phyloP scores from a whole-genome alignment of 2,113 vertebrate species.

The Buteo buteo region DNA sequence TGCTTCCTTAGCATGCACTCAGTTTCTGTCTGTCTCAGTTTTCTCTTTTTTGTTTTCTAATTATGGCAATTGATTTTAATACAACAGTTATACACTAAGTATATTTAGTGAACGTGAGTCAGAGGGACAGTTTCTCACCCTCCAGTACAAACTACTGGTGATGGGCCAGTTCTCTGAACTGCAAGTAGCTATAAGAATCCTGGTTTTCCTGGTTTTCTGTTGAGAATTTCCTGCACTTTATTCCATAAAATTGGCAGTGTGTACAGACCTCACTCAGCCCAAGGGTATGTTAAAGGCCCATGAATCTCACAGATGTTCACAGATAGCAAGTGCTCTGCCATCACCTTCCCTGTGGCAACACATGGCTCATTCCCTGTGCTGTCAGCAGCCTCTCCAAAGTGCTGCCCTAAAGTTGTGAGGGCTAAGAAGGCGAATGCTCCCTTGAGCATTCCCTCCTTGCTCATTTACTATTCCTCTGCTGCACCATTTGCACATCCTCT shows the following conservation, averaged over 20 bases:
- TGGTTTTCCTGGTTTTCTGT: neutral
- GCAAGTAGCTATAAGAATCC: neutral
- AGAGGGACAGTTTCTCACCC: neutral
- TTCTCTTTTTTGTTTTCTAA: neutral
- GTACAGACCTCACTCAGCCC: neutral
- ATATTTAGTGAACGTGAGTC: neutral
- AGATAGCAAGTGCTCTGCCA: neutral
- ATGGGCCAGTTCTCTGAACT: neutral
- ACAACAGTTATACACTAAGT: neutral
- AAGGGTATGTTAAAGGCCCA: neutral
- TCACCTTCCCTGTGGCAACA: neutral
- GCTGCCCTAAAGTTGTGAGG: neutral
- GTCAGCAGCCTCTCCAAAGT: slow-evolving; percentile 7
- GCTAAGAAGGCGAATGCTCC: neutral
- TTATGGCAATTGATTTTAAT: slow-evolving; percentile 2
- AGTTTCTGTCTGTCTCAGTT: neutral
- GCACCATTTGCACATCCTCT: neutral
- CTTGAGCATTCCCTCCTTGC: neutral
- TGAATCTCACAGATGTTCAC: neutral
- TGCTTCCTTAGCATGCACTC: neutral
- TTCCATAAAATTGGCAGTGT: neutral
- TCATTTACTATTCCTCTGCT: neutral
- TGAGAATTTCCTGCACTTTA: neutral
- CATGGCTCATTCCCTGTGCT: neutral
- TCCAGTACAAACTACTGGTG: neutral